Evolutionary conservation across 2,888 invertebrate genomes (phyloP).

Genomic region (Drosophila neutralis): DNA sequence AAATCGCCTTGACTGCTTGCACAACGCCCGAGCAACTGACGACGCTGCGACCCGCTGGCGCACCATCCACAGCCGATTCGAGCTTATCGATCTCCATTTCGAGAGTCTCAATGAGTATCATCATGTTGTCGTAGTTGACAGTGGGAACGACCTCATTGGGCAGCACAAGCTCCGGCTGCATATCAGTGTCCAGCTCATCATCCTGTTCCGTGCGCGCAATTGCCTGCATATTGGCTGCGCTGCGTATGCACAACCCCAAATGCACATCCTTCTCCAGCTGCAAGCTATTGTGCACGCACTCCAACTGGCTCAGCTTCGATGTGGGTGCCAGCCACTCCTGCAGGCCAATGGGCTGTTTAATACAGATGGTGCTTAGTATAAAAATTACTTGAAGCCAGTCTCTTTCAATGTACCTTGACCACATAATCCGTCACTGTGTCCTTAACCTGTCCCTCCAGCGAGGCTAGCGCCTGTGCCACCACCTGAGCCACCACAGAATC

Average conservation of each 20-base stretch:
- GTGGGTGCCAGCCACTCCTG: constrained; percentile 95
- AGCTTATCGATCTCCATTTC: constrained; percentile 93
- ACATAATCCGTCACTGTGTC: constrained; percentile 89
- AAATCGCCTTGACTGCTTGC: constrained; percentile 96
- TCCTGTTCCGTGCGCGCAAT: constrained; percentile 93
- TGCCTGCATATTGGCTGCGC: constrained; percentile 88
- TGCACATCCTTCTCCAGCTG: constrained; percentile 95
- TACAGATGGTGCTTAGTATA: neutral
- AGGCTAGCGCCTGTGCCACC: constrained; percentile 92
- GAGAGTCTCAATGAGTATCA: constrained; percentile 92
- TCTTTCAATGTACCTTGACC: constrained; percentile 83
- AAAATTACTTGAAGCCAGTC: neutral
- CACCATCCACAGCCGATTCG: constrained; percentile 88
- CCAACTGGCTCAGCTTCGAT: constrained; percentile 93
- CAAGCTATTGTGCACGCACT: constrained; percentile 96
- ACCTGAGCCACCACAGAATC: constrained; percentile 94
- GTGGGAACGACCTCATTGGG: constrained; percentile 90
- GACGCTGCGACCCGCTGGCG: constrained; percentile 85
- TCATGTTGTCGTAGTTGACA: constrained; percentile 92
- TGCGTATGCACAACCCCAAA: constrained; percentile 88
- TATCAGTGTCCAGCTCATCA: constrained; percentile 90
- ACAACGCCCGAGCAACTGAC: constrained; percentile 90
- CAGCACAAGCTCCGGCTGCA: constrained; percentile 91
- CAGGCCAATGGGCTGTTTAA: constrained; percentile 88
- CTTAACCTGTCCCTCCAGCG: constrained; percentile 90